A percentile compares a stretch with the other conserved stretches of the same genome.
Evolutionary conservation across 2,888 invertebrate species (phyloP).

Genomic region (Listrodromus nycthemerus): DNA sequence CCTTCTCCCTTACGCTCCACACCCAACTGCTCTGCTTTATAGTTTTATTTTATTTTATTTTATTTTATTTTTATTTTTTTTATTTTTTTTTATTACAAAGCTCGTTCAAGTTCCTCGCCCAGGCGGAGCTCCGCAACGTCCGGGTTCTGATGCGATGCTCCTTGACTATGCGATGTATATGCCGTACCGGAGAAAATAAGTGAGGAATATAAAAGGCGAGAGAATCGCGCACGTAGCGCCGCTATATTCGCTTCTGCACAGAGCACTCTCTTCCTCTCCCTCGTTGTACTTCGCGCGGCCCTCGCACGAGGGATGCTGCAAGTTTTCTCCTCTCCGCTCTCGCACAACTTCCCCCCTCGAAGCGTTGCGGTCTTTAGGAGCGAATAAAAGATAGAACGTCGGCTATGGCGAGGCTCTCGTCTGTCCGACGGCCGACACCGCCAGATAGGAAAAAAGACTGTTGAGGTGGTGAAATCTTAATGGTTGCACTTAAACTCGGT

Average conservation of each 20-base stretch:
- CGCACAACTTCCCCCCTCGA: slow-evolving; percentile 45
- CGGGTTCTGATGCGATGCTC: slow-evolving; percentile 9
- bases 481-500: slow-evolving; percentile 66
- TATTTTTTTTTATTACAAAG: not conserved
- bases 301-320: slow-evolving; percentile 10
- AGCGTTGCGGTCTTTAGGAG: slow-evolving; percentile 63
- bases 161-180: slow-evolving; percentile 3
- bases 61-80: not conserved
- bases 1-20: not conserved
- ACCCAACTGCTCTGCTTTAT: not conserved
- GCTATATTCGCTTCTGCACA: slow-evolving; percentile 5
- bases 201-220: slow-evolving; percentile 38
- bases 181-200: slow-evolving; percentile 10
- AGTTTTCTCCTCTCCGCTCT: slow-evolving; percentile 26
- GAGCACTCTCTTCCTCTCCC: not conserved
- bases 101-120: not conserved
- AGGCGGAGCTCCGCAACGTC: not conserved
- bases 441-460: slow-evolving; percentile 65
- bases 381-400: slow-evolving; percentile 56
- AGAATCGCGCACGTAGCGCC: slow-evolving; percentile 9
- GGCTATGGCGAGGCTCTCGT: not conserved
- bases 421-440: not conserved
- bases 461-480: slow-evolving; percentile 70
- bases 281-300: slow-evolving; percentile 20
- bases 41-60: too few species aligned